Percentiles rank a stretch among this genome's conserved stretches.
Conservation (phyloP, 53 echinoderm and acorn worm genomes). For the Holothuria leucospilota region DNA sequence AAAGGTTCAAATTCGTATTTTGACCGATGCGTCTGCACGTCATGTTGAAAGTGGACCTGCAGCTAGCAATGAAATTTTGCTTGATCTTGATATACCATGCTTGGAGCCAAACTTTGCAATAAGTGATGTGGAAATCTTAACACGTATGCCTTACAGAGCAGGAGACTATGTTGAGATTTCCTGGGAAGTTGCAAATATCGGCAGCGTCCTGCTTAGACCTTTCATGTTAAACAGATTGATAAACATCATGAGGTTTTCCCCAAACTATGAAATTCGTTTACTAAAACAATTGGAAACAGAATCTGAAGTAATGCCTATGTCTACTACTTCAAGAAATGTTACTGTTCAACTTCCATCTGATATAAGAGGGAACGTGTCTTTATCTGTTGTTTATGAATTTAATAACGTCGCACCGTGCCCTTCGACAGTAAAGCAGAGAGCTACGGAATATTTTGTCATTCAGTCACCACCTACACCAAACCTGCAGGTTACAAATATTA, state of each 20-base stretch:
- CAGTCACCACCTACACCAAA: slow-evolving; percentile 32
- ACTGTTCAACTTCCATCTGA: not conserved
- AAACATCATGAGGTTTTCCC: too few species aligned
- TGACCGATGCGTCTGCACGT: not conserved
- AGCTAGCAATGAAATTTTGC: slow-evolving; percentile 9
- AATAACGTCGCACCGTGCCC: not conserved
- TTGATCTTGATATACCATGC: slow-evolving; percentile 15
- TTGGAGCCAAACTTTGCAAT: not conserved
- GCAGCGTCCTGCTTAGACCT: not conserved
- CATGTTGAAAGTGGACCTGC: slow-evolving; percentile 16
- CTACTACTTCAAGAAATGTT: too few species aligned
- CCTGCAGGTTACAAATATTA: not conserved
- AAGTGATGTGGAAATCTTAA: not conserved
- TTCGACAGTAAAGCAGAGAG: not conserved
- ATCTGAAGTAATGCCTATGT: too few species aligned
- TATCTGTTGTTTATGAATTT: not conserved
- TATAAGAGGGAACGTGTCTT: slow-evolving; percentile 1
- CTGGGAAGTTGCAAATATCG: slow-evolving; percentile 1
- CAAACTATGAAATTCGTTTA: too few species aligned
- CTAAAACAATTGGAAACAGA: too few species aligned
- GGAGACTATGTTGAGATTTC: slow-evolving; percentile 19
- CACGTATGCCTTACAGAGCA: not conserved
- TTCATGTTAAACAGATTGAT: too few species aligned
- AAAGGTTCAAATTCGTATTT: not conserved
- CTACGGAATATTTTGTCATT: not conserved